These are phyloP conservation scores for Anolis sagrei DNA, from an alignment of 2,113 vertebrate genomes.

Conservation along the genomic window DNA sequence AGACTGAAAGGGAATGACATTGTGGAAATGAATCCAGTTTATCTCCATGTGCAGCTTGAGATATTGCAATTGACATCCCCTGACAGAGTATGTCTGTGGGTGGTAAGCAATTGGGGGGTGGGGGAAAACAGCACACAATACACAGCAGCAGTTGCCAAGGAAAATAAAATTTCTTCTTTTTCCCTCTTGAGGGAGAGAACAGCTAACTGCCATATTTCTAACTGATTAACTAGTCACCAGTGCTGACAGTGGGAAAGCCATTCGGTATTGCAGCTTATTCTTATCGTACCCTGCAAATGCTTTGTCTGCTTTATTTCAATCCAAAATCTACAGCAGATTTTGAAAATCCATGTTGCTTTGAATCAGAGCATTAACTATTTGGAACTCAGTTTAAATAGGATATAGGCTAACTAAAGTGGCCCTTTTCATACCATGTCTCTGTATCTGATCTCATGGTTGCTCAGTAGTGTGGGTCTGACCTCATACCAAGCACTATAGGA, in stretches of 20 bases:
- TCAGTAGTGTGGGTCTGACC: too few relatives aligned
- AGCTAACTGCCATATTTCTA: neutral
- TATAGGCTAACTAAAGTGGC: too few relatives aligned
- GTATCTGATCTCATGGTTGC: too few relatives aligned
- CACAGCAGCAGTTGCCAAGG: neutral
- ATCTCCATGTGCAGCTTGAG: conserved; percentile 12
- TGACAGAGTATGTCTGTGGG: conserved; percentile 9
- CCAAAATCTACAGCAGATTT: conserved; percentile 9
- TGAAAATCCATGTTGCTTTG: conserved; percentile 6
- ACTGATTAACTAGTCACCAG: conserved; percentile 13
- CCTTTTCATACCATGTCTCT: too few relatives aligned
- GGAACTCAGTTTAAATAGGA: neutral
- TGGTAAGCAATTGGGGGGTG: accelerated
- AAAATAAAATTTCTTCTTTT: conserved; percentile 1
- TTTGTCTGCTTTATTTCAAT: conserved; percentile 4
- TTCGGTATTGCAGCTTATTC: neutral
- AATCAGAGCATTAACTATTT: neutral
- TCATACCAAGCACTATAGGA: too few relatives aligned
- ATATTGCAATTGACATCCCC: conserved; percentile 19
- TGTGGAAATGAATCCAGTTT: neutral
- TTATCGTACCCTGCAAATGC: neutral
- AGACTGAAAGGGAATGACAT: neutral
- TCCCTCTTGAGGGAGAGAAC: neutral
- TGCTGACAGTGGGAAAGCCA: neutral
- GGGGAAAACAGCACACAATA: neutral